Conservation (phyloP, 1,140 invertebrate species). For the Drosophila orosa region DNA sequence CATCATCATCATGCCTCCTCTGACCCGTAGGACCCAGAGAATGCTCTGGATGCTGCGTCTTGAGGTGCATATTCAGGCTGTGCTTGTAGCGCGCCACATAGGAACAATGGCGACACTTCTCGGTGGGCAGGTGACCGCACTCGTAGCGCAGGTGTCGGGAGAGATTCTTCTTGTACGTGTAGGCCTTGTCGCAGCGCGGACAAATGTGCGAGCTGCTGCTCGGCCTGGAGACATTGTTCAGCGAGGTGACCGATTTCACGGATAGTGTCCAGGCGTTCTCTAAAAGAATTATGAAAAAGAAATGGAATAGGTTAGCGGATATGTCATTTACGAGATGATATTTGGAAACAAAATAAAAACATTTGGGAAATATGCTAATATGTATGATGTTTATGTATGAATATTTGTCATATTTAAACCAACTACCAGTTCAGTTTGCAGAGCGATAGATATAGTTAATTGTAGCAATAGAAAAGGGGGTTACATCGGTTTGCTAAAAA, state of each 20-base stretch:
- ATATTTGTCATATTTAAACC: slow-evolving; percentile 21
- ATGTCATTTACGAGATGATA: neutral
- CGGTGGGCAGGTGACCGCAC: slow-evolving; percentile 86
- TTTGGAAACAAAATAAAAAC: slow-evolving; percentile 1
- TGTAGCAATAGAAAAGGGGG: slow-evolving; percentile 14
- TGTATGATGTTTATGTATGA: slow-evolving; percentile 43
- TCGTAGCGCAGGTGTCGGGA: slow-evolving; percentile 86
- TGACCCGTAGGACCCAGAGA: neutral
- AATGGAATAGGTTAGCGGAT: slow-evolving; percentile 71
- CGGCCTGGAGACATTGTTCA: slow-evolving; percentile 63
- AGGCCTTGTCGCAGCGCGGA: slow-evolving; percentile 86
- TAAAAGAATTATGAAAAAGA: slow-evolving; percentile 65
- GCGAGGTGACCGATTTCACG: slow-evolving; percentile 77
- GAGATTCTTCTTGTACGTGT: slow-evolving; percentile 86
- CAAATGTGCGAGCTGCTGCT: slow-evolving; percentile 78
- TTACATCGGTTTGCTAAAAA: slow-evolving; percentile 17
- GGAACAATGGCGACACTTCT: slow-evolving; percentile 86
- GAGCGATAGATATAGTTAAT: slow-evolving; percentile 44
- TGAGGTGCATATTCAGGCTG: slow-evolving; percentile 85
- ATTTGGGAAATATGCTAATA: slow-evolving; percentile 14
- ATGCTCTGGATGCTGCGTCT: slow-evolving; percentile 75
- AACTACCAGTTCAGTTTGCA: slow-evolving; percentile 40
- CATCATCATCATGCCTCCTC: neutral
- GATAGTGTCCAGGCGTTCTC: slow-evolving; percentile 70
- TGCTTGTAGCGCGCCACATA: slow-evolving; percentile 86